Conservation (phyloP, 2,113 vertebrate genomes). For the Aix galericulata region DNA sequence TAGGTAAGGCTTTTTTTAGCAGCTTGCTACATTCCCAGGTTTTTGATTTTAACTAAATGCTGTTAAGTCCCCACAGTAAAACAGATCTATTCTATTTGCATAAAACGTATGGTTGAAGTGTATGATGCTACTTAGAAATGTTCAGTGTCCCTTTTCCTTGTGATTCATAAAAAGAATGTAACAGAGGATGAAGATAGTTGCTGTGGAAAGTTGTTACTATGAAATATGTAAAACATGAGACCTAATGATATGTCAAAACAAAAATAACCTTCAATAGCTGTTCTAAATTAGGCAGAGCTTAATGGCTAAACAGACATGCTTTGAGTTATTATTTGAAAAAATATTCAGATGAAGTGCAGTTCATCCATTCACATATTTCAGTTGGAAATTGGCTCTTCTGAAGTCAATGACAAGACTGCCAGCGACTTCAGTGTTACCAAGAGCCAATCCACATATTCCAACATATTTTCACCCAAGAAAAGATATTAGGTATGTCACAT, state of each 20-base stretch:
- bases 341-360: not conserved
- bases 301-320: not conserved
- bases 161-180: not conserved
- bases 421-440: not conserved
- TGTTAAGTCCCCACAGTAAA: not conserved
- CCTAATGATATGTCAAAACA: not conserved
- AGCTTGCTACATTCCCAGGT: not conserved
- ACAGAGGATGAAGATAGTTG: not conserved
- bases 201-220: constrained; percentile 8
- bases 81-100: not conserved
- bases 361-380: not conserved
- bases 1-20: not conserved
- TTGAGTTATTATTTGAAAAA: not conserved
- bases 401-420: not conserved
- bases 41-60: not conserved
- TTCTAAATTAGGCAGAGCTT: constrained; percentile 23
- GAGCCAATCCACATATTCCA: not conserved
- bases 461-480: not conserved
- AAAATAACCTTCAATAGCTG: not conserved
- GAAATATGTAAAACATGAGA: not conserved
- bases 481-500: not conserved
- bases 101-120: not conserved
- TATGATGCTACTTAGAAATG: not conserved
- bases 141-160: not conserved
- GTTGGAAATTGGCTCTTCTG: not conserved